A percentile compares a stretch with the other conserved stretches of the same genome.
phyloP scores from a whole-genome alignment of 2,797 vertebrate species.

The Lithobates sylvaticus region DNA sequence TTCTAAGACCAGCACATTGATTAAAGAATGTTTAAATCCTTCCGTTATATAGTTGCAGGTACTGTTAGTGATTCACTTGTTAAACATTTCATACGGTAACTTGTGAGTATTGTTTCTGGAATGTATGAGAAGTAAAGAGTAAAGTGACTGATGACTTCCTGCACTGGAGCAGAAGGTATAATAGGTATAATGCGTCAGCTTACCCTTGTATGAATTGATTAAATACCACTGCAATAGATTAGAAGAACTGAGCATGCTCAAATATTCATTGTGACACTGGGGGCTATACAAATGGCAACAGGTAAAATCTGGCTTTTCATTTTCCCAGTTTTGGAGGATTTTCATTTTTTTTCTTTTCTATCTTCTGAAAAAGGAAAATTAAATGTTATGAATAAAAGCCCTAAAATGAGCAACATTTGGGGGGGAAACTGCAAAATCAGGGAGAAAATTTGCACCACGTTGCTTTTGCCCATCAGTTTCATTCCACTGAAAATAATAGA shows the following conservation, averaged over 20 bases:
- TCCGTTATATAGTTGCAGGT: background rate
- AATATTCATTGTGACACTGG: background rate
- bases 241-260: background rate
- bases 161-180: background rate
- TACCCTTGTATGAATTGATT: background rate
- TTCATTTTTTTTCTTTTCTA: background rate
- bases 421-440: no score
- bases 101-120: background rate
- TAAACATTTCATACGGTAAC: background rate
- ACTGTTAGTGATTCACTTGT: background rate
- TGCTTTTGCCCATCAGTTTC: no score
- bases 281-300: no score
- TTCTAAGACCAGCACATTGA: background rate
- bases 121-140: background rate
- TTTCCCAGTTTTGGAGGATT: background rate
- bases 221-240: background rate
- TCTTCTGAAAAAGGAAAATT: no score
- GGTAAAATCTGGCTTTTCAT: background rate
- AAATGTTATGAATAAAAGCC: no score
- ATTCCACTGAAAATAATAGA: no score
- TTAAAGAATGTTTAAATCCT: background rate
- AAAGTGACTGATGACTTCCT: constrained; percentile 8
- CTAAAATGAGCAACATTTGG: no score
- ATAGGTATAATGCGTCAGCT: background rate
- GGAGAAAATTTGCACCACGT: no score